Evolutionary conservation across 2,797 vertebrate genomes (phyloP).

Genomic region (Trematomus bernacchii): DNA sequence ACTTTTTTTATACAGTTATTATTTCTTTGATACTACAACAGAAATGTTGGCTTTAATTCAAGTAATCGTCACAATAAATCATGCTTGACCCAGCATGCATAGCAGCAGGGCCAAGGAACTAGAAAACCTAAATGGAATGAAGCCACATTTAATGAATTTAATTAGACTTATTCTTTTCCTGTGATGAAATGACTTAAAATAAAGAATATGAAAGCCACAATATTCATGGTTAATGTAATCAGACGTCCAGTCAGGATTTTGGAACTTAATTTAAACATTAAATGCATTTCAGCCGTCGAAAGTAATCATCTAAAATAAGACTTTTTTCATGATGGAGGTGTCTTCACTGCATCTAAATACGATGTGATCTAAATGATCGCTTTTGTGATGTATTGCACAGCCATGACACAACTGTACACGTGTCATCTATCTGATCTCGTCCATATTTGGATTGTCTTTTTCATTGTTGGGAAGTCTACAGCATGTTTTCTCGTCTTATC

Average conservation of each 20-base stretch:
- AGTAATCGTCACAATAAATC: background rate
- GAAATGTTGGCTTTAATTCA: background rate
- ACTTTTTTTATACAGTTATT: too few species aligned
- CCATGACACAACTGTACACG: background rate
- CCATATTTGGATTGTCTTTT: constrained; percentile 7
- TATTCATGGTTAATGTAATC: background rate
- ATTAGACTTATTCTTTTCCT: constrained; percentile 4
- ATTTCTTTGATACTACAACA: background rate
- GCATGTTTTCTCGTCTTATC: constrained; percentile 15
- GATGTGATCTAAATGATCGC: background rate
- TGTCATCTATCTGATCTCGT: background rate
- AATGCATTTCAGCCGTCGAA: background rate
- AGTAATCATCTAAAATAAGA: background rate
- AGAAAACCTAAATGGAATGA: background rate
- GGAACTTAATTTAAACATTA: background rate
- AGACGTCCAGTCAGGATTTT: background rate
- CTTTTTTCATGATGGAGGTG: background rate
- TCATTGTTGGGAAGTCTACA: background rate
- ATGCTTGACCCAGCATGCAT: background rate
- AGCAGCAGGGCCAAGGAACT: background rate
- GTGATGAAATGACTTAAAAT: background rate
- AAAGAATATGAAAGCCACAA: background rate
- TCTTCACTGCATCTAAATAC: background rate
- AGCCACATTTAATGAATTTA: constrained; percentile 5
- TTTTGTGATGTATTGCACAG: background rate